These are phyloP conservation scores for Melinaea menophilus DNA, from an alignment of 2,888 invertebrate species.

Conservation along the genomic window DNA sequence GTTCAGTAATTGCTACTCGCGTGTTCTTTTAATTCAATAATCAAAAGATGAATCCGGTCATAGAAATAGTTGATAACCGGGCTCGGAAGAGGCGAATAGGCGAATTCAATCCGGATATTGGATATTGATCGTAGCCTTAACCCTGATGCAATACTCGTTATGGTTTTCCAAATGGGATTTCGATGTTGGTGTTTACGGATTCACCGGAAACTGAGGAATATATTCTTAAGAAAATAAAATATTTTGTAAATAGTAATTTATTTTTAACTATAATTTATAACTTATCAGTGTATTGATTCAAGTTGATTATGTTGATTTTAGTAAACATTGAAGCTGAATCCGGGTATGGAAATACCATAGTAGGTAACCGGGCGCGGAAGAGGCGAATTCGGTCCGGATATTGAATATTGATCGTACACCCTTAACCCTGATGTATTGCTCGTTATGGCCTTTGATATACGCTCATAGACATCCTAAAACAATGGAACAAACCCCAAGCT, in stretches of 20 bases:
- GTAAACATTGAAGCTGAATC: constrained; percentile 26
- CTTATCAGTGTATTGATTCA: no score
- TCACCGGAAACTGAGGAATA: no score
- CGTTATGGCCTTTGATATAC: constrained; percentile 65
- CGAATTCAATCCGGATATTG: constrained; percentile 75
- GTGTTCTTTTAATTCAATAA: constrained; percentile 7
- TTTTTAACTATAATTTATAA: no score
- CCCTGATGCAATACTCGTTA: constrained; percentile 71
- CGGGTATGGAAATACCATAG: constrained; percentile 45
- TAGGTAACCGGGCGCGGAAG: constrained; percentile 70
- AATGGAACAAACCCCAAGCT: constrained; percentile 10
- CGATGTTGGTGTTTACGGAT: constrained; percentile 1
- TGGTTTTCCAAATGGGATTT: constrained; percentile 45
- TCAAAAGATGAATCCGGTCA: constrained; percentile 36
- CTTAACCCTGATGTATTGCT: constrained; percentile 73
- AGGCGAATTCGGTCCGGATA: constrained; percentile 73
- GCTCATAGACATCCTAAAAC: constrained; percentile 45
- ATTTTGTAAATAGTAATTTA: no score
- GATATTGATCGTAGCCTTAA: constrained; percentile 76
- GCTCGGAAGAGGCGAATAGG: constrained; percentile 73
- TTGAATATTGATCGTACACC: constrained; percentile 76
- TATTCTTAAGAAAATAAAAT: no score
- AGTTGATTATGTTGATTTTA: not conserved
- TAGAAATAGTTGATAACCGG: constrained; percentile 61
- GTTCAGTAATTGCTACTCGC: not conserved